Conservation (phyloP, 2,113 vertebrate genomes). For the Gavia stellata region DNA sequence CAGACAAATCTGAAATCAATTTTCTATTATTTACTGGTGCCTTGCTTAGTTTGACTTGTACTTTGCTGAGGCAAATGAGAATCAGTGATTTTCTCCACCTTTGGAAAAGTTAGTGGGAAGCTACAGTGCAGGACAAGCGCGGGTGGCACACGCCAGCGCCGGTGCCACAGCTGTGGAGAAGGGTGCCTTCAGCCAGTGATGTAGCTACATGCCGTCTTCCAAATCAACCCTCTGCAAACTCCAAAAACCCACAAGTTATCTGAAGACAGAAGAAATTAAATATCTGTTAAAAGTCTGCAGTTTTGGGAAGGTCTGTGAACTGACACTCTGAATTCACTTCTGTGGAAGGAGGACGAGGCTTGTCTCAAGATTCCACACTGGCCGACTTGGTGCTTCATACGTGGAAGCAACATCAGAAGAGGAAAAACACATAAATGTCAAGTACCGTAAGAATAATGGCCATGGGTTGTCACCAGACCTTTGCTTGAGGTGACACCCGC, state of each 20-base stretch:
- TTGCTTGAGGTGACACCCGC: too few species aligned
- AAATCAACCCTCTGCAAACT: neutral
- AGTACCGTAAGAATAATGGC: accelerated
- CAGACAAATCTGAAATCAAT: neutral
- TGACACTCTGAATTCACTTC: neutral
- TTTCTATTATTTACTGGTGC: neutral
- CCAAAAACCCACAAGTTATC: neutral
- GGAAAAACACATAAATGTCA: neutral
- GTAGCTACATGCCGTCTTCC: neutral
- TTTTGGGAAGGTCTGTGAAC: neutral
- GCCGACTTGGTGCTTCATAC: accelerated
- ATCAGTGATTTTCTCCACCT: neutral
- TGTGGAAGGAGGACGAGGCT: neutral
- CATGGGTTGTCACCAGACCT: neutral
- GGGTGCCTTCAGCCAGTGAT: accelerated
- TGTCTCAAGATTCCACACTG: neutral
- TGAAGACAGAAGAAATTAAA: neutral
- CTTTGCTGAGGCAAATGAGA: neutral
- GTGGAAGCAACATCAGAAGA: neutral
- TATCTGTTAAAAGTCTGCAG: too few species aligned
- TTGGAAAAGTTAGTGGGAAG: neutral
- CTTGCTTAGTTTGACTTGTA: neutral
- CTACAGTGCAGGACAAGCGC: accelerated
- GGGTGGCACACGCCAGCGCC: neutral
- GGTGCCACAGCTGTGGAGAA: neutral